Conservation (phyloP, 2,888 invertebrate species). For the Athetis lepigone region DNA sequence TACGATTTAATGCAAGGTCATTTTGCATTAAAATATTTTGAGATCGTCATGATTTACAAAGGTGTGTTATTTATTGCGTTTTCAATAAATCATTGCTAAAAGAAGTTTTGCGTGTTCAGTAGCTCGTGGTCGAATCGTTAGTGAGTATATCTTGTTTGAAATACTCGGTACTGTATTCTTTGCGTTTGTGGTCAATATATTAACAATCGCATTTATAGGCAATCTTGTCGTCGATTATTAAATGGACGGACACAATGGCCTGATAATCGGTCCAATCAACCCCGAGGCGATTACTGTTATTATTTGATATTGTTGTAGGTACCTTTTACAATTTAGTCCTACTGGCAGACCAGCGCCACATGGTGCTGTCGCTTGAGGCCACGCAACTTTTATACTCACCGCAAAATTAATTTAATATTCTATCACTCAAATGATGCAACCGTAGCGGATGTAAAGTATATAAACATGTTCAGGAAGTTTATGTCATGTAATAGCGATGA, state of each 20-base stretch:
- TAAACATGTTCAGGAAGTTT: slow-evolving; percentile 14
- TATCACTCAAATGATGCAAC: slow-evolving; percentile 73
- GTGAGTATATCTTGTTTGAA: slow-evolving; percentile 12
- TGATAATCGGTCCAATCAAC: slow-evolving; percentile 72
- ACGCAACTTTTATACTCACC: slow-evolving; percentile 79
- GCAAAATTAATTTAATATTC: slow-evolving; percentile 85
- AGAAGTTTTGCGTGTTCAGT: slow-evolving; percentile 35
- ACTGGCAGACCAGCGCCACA: slow-evolving; percentile 74
- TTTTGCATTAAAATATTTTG: slow-evolving; percentile 56
- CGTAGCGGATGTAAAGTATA: slow-evolving; percentile 42
- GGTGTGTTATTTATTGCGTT: slow-evolving; percentile 41
- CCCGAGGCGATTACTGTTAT: slow-evolving; percentile 74
- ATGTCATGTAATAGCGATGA: slow-evolving; percentile 2
- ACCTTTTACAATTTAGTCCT: slow-evolving; percentile 64
- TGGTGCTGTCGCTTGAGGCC: slow-evolving; percentile 79
- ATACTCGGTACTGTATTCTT: slow-evolving; percentile 41
- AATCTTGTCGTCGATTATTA: slow-evolving; percentile 70
- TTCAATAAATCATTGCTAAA: slow-evolving; percentile 49
- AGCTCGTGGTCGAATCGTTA: slow-evolving; percentile 22
- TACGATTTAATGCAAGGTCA: slow-evolving; percentile 49
- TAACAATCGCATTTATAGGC: slow-evolving; percentile 64
- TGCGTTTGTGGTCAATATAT: slow-evolving; percentile 66
- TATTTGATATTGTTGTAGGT: slow-evolving; percentile 73
- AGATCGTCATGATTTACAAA: slow-evolving; percentile 46
- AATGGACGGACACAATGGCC: slow-evolving; percentile 69